Evolutionary conservation across 2,797 vertebrate genomes (phyloP).

Genomic region (Halcyon leucocephala): DNA sequence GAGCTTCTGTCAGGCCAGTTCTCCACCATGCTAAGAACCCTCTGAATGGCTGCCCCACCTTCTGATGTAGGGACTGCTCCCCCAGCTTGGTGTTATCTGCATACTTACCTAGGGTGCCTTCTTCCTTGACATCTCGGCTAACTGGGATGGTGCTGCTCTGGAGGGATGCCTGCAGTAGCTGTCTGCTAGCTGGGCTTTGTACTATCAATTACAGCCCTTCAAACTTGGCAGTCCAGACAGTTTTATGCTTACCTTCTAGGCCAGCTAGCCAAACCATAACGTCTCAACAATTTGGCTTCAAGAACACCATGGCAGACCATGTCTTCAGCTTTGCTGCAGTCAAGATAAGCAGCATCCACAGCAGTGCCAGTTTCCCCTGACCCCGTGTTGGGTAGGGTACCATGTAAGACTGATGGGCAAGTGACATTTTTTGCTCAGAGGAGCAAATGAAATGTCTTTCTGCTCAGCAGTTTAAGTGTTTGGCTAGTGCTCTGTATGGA

Average conservation of each 20-base stretch:
- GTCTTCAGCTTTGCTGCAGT: neutral
- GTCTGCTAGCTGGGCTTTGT: neutral
- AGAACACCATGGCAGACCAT: rapidly evolving
- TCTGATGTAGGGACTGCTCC: neutral
- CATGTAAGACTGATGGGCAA: neutral
- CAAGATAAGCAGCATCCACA: neutral
- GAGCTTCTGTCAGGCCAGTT: neutral
- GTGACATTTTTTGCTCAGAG: neutral
- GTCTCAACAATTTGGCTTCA: neutral
- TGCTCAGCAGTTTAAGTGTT: neutral
- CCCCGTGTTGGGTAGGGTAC: rapidly evolving
- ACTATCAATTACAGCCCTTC: neutral
- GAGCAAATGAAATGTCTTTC: neutral
- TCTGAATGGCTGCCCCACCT: neutral
- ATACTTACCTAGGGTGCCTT: neutral
- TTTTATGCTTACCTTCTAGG: neutral
- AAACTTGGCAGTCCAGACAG: neutral
- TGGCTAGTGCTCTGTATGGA: neutral
- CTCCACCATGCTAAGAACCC: neutral
- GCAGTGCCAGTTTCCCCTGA: neutral
- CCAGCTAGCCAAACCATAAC: neutral
- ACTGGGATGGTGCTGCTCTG: neutral
- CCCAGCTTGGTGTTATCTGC: neutral
- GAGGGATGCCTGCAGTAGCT: neutral
- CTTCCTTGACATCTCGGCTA: neutral